Base-by-base conservation (phyloP, 2,888 invertebrate genomes). In the Coremacera marginata region DNA sequence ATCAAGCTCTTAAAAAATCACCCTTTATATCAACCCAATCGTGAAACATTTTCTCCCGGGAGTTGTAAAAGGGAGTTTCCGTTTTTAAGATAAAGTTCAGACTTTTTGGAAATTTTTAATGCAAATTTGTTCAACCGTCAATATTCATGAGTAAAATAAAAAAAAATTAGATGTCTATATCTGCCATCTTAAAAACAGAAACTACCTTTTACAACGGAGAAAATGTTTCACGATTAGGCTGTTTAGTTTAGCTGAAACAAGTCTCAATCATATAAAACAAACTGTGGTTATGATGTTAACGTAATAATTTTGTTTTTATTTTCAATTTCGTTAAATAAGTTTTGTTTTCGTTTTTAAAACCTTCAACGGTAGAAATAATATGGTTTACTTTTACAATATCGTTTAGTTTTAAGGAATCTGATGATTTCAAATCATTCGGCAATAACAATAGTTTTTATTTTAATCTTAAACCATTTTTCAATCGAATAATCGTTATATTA, bases 321-420 rank as follows among this genome's bases (percentile, higher is more conserved):
- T 60, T 76, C 27, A 49, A 52, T 60, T 76, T 49, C 49, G 55
- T 72, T 77, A 44, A 44, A 31, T 73, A 57, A 3, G 62, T 77
- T 78, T 65, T 60, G 49, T 44, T 71, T 77, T 74, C 67, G 70
- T n/a, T 77, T 80, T 44, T 72, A 73, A 78, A 77, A 77, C 75
- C 74, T 79, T 79, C 76, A 74, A 77, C 76, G 77, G 70, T 78
- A 77, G 74, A 72, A 78, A 70, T 70, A 25, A 70, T 71, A 19
- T 49, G 60, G 14, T 55, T 71, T 72, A 34, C 14, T 11, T 60
- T 60, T 75, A 37, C 31, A 55, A 57, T 75, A 67, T 75, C n/a
- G 25, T 74, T 73, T 71, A 57, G 44, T 16, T 57, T 44, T 25
- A 44, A 44, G 19, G 27, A 63, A 22, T 34, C 34, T 16, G 22